Evolutionary conservation across 1,140 invertebrate genomes (phyloP).

Genomic region (Zaprionus tsacasi): DNA sequence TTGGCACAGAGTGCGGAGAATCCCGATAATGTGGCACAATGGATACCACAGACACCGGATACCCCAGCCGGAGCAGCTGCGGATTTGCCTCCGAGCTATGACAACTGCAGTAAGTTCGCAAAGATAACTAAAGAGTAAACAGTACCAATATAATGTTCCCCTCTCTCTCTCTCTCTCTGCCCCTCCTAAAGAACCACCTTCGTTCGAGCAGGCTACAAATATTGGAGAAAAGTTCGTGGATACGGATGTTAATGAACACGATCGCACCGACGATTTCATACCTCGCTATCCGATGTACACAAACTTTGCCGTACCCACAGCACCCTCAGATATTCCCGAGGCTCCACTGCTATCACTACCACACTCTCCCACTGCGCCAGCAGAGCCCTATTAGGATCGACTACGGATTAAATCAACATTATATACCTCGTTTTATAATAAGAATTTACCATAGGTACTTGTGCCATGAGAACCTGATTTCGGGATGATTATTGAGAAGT

Average conservation of each 20-base stretch:
- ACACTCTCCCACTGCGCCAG: slow-evolving; percentile 14
- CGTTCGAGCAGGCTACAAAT: slow-evolving; percentile 70
- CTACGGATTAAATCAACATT: neutral
- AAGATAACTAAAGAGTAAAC: too few relatives aligned
- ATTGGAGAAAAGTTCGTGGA: slow-evolving; percentile 66
- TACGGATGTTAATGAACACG: slow-evolving; percentile 62
- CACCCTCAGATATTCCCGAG: slow-evolving; percentile 31
- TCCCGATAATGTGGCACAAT: slow-evolving; percentile 42
- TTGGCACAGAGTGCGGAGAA: slow-evolving; percentile 68
- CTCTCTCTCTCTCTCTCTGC: neutral
- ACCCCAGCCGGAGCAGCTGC: slow-evolving; percentile 61
- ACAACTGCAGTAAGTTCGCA: slow-evolving; percentile 60
- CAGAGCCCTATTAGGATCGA: neutral
- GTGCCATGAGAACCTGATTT: neutral
- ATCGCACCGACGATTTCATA: slow-evolving; percentile 70
- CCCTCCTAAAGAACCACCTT: slow-evolving; percentile 57
- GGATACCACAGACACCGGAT: slow-evolving; percentile 71
- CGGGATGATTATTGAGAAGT: neutral
- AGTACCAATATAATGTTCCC: too few relatives aligned
- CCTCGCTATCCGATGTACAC: slow-evolving; percentile 78
- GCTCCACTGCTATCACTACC: slow-evolving; percentile 20
- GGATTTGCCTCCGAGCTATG: slow-evolving; percentile 63
- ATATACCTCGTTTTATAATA: neutral
- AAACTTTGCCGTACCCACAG: slow-evolving; percentile 65
- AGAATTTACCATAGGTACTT: neutral